phyloP scores from a whole-genome alignment of 2,113 vertebrate genomes.

The Nyctibius bracteatus region DNA sequence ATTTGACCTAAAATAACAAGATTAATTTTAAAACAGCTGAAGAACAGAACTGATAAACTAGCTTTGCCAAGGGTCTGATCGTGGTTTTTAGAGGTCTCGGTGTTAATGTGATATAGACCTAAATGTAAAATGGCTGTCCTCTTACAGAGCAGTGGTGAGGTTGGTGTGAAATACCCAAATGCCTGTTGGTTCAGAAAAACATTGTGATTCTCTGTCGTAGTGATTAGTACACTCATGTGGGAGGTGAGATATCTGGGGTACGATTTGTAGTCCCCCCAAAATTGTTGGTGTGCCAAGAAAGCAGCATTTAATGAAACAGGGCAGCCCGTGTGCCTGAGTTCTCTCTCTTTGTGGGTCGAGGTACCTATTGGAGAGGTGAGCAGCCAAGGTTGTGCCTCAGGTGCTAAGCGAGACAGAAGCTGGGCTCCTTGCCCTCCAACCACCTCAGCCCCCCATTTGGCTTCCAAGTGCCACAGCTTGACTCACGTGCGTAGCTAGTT shows the following conservation, averaged over 20 bases:
- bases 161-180: not conserved
- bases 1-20: not conserved
- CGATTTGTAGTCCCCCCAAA: not conserved
- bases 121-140: not conserved
- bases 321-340: rapidly evolving
- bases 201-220: not conserved
- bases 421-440: rapidly evolving
- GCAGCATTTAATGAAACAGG: not conserved
- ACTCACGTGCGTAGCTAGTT: not conserved
- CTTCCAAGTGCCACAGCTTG: not conserved
- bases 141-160: not conserved
- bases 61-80: not conserved
- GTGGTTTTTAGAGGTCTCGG: not conserved
- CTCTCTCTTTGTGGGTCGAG: not conserved
- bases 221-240: not conserved
- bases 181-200: not conserved
- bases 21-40: not conserved
- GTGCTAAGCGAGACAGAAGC: too few relatives aligned
- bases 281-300: not conserved
- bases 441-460: not conserved
- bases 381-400: too few relatives aligned
- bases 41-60: not conserved
- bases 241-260: not conserved
- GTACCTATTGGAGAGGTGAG: not conserved
- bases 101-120: not conserved